phyloP scores from a whole-genome alignment of 1,140 invertebrate species.

The Lanistes nyassanus region DNA sequence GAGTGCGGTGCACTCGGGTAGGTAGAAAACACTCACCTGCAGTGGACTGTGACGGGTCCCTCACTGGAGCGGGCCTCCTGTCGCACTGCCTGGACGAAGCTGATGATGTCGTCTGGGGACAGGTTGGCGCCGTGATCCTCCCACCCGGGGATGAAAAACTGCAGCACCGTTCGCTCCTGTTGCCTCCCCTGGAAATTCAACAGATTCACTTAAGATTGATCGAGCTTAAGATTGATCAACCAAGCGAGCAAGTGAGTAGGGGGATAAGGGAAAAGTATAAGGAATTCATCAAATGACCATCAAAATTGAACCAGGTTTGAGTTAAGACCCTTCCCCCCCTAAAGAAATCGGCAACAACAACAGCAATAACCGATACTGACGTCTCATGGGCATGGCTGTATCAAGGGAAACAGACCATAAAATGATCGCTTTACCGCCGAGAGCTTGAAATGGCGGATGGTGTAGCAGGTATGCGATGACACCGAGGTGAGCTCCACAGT shows the following conservation, averaged over 20 bases:
- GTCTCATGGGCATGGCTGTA: too few relatives aligned
- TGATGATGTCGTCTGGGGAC: slow-evolving; percentile 34
- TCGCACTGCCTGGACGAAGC: slow-evolving; percentile 37
- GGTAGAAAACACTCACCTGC: slow-evolving; percentile 41
- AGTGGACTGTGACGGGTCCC: slow-evolving; percentile 46
- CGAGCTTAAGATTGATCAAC: neutral
- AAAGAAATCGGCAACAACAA: too few relatives aligned
- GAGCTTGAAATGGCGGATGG: slow-evolving; percentile 43
- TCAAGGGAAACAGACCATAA: too few relatives aligned
- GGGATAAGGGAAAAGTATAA: slow-evolving; percentile 2
- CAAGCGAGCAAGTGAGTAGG: neutral
- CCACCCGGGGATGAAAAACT: slow-evolving; percentile 47
- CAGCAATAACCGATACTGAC: too few relatives aligned
- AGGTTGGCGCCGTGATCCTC: slow-evolving; percentile 47
- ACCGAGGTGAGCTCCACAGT: slow-evolving; percentile 40
- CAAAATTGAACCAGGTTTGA: too few relatives aligned
- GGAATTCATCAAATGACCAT: too few relatives aligned
- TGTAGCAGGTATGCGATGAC: slow-evolving; percentile 42
- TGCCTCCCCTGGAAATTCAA: neutral
- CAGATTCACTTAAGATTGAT: neutral
- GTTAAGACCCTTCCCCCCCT: too few relatives aligned
- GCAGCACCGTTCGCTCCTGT: slow-evolving; percentile 36
- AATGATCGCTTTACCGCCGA: slow-evolving; percentile 24
- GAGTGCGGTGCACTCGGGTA: too few relatives aligned
- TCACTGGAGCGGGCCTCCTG: slow-evolving; percentile 31